These are phyloP conservation scores for Hermetia illucens DNA, from an alignment of 1,140 invertebrate species.

Conservation along the genomic window DNA sequence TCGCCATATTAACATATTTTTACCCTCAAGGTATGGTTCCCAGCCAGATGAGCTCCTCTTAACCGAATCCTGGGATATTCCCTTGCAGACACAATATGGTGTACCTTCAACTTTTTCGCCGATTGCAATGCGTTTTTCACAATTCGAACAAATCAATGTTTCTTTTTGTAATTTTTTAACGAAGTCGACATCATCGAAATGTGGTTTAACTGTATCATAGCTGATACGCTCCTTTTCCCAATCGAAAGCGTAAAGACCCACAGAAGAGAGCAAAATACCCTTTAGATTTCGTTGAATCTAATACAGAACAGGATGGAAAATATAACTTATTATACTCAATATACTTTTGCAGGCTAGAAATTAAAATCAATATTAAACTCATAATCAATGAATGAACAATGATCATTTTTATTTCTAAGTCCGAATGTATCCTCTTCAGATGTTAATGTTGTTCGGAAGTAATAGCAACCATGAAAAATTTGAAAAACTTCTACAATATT, in stretches of 20 bases:
- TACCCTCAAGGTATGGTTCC: constrained; percentile 62
- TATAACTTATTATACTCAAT: too few species aligned
- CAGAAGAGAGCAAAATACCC: constrained; percentile 31
- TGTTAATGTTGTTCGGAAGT: too few species aligned
- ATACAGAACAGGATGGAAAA: too few species aligned
- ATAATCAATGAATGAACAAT: too few species aligned
- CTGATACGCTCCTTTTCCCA: constrained; percentile 40
- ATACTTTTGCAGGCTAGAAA: too few species aligned
- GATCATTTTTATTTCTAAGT: too few species aligned
- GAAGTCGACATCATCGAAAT: constrained; percentile 35
- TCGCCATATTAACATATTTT: constrained; percentile 70
- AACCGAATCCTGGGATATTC: constrained; percentile 24
- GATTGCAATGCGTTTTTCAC: constrained; percentile 41
- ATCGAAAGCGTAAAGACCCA: constrained; percentile 33
- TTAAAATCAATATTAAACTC: too few species aligned
- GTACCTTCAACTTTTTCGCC: constrained; percentile 36
- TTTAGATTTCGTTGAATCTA: constrained; percentile 9
- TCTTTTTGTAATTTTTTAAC: constrained; percentile 35
- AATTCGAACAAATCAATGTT: constrained; percentile 43
- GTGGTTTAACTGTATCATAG: constrained; percentile 35
- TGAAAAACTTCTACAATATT: too few species aligned
- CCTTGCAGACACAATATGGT: constrained; percentile 39
- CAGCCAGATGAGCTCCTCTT: constrained; percentile 45
- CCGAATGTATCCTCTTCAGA: too few species aligned
- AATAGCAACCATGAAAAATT: too few species aligned